These are phyloP conservation scores for Chionis minor DNA, from an alignment of 2,113 vertebrate species.

Conservation along the genomic window DNA sequence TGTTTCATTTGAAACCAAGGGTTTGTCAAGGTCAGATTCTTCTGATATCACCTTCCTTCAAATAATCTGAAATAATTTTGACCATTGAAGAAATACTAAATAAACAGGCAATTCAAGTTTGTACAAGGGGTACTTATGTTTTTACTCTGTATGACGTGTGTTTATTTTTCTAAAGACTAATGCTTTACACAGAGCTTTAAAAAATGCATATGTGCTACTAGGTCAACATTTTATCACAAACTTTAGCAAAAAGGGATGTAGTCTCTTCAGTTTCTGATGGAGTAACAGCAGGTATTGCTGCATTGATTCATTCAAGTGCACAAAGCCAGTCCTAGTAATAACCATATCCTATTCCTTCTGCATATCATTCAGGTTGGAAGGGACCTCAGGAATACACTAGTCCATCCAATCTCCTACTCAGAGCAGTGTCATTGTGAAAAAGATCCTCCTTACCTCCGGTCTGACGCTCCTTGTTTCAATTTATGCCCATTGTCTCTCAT, in stretches of 20 bases:
- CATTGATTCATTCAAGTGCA: background rate
- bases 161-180: background rate
- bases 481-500: background rate
- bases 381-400: background rate
- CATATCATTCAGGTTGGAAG: background rate
- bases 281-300: background rate
- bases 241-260: background rate
- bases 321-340: background rate
- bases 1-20: background rate
- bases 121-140: rapidly evolving
- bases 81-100: background rate
- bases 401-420: background rate
- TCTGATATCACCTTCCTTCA: background rate
- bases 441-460: background rate
- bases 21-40: background rate
- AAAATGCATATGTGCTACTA: rapidly evolving
- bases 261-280: background rate
- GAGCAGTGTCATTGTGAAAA: background rate
- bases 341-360: background rate
- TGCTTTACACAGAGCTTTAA: background rate
- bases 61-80: background rate
- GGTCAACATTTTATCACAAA: background rate
- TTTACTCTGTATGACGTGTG: background rate
- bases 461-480: background rate
- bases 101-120: background rate